Evolutionary conservation across 2,113 vertebrate species (phyloP).

Genomic region (Lipotes vexillifer): DNA sequence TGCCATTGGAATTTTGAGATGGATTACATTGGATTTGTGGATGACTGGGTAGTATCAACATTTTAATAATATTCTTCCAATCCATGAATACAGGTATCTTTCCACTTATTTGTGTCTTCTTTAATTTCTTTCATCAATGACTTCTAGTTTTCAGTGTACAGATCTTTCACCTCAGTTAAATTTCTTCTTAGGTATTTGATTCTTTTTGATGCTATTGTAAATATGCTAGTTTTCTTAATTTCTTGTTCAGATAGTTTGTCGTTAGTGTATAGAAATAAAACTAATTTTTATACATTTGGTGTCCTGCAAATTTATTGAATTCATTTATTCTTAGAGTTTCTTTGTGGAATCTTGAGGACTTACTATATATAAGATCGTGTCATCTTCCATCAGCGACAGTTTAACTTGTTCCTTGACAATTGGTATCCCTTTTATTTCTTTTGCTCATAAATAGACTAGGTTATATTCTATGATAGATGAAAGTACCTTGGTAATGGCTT

Average conservation of each 20-base stretch:
- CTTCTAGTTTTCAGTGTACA: not conserved
- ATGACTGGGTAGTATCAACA: too few species aligned
- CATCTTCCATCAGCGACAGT: not conserved
- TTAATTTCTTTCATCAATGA: not conserved
- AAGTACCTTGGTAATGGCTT: not conserved
- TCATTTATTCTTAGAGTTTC: not conserved
- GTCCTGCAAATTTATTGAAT: not conserved
- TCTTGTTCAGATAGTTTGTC: not conserved
- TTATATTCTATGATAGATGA: not conserved
- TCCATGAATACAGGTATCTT: too few species aligned
- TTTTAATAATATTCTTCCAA: too few species aligned
- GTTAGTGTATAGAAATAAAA: not conserved
- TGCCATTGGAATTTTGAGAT: too few species aligned
- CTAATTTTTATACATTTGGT: not conserved
- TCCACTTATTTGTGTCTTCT: not conserved
- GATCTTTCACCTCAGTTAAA: not conserved
- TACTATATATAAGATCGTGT: not conserved
- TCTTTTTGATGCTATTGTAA: not conserved
- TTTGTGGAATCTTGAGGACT: not conserved
- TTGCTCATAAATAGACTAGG: not conserved
- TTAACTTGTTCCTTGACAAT: not conserved
- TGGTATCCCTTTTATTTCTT: not conserved
- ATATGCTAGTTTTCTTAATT: not conserved
- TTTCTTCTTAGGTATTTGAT: not conserved
- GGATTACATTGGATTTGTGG: too few species aligned